Evolutionary conservation across 1,140 invertebrate species (phyloP), one percentile per base, ranked within the genome.

Genomic region (Mya arenaria): DNA sequence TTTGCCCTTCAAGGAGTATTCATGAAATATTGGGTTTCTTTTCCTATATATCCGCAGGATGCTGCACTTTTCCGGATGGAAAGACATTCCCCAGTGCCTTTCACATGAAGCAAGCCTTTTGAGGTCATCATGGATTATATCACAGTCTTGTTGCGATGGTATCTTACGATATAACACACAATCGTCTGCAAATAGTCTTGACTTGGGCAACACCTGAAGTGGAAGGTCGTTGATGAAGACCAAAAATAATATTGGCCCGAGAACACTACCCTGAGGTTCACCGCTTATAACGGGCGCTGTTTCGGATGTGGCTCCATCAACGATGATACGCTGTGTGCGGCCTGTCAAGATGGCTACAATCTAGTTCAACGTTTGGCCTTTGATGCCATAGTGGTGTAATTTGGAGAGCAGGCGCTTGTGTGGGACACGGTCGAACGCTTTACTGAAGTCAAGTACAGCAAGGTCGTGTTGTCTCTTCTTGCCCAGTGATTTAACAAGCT

Each of bases 161-260:
- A 68, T 5, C 1, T 68, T 10, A 34, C 37, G 30, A 39, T 66
- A 66, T 1, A 68, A 19, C 30, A 62, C 56, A 62, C 55, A 74
- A 36, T 74, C 71, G 55, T 74, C 23, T 41, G 3, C 72, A 74
- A 41, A 74, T 4, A 36, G 23, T 23, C 55, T 37, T 15, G 25
- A n/a, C 19, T 44, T 62, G 0, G 41, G 28, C 30, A 15, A 60
- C 6, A 74, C 72, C 15, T 44, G 36, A 1, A 37, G 23, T 37
- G 56, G 55, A 19, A 62, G 52, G n/a, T 60, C 72, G 55, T 81
- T 84, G 28, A 84, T 81, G 34, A 30, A 84, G 30, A 81, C 36
- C 17, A 81, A 39, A 48, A 84, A 84, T 32, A 84, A n/a, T 4
- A 69, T 17, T 2, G 37, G 77, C 6, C 78, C 71, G 4, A 84